Evolutionary conservation across 2,888 invertebrate genomes (phyloP), one percentile per base, ranked within the genome.

Genomic region (Eristalis tenax): DNA sequence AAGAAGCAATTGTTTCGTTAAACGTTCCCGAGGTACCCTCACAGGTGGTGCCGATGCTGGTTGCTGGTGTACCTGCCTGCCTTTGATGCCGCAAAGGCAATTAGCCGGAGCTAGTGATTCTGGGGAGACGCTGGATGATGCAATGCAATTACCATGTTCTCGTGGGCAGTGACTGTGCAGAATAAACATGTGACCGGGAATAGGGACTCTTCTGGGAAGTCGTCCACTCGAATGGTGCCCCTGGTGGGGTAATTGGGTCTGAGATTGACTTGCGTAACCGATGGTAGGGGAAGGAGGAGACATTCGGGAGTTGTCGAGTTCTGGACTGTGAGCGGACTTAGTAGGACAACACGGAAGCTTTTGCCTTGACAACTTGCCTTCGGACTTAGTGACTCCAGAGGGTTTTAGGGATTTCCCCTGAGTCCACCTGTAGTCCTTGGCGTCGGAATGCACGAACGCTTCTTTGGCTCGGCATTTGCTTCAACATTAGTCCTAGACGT

Each of bases 1-100:
- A 86, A 86, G 79, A 86, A 83, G 82, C 83, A 79, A 83, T 83
- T 86, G 86, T 83, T 74, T 86, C 26, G 83, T 79, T 83, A 79
- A 83, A 75, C 79, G 83, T 26, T 74, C 73, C 71, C 74, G 78
- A 74, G 78, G 56, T 86, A 75, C 81, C 69, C 66, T 18, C 8
- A 66, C 68, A 76, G 61, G 69, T 77, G 70, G 57, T 22, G 57
- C 57, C 22, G 23, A 1, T 4, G 10, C 23, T 23, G 59, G 59
- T 11, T 26, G 59, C 59, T 15, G 66, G 69, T 73, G 70, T 22
- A 11, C 26, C 56, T 50, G 50, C 18, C 11, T 28, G 38, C 57
- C 66, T 40, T 76, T 68, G 71, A 81, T 81, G 84, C 57, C 71
- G 76, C 43, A 71, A 77, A 78, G 73, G 74, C 69, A 85, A 82